A percentile compares a stretch with the other conserved stretches of the same genome.
These are phyloP conservation scores for Pararge aegeria DNA, from an alignment of 1,140 invertebrate species.

Conservation along the genomic window DNA sequence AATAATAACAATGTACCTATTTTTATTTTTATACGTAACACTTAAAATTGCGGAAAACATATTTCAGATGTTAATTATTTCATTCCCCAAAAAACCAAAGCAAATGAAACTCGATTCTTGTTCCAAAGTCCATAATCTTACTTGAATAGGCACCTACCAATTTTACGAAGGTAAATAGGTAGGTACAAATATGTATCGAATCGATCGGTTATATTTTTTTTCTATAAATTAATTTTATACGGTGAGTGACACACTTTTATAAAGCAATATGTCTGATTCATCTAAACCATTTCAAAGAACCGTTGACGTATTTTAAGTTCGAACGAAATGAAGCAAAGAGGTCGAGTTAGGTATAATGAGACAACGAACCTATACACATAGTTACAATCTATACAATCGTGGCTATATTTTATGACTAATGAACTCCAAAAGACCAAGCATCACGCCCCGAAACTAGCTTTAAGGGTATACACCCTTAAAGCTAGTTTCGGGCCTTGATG, in stretches of 20 bases:
- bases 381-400: conserved; percentile 1
- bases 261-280: conserved; percentile 32
- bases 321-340: conserved; percentile 12
- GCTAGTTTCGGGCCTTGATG: neutral
- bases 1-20: conserved; percentile 2
- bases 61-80: neutral
- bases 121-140: no score
- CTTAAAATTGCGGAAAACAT: neutral
- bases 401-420: conserved; percentile 1
- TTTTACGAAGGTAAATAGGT: no score
- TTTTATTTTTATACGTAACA: neutral
- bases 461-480: no score
- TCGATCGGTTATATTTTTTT: no score
- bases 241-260: conserved; percentile 12
- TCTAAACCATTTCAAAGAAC: conserved; percentile 37
- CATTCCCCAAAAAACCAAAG: no score
- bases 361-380: no score
- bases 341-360: neutral
- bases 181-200: no score
- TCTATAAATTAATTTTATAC: neutral
- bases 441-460: no score
- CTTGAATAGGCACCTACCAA: no score
- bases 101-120: no score
- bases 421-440: no score
- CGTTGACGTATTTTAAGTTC: conserved; percentile 28